A percentile compares a stretch with the other conserved stretches of the same genome.
Evolutionary conservation across 2,888 invertebrate genomes (phyloP).

Genomic region (Trachelus iudaicus): DNA sequence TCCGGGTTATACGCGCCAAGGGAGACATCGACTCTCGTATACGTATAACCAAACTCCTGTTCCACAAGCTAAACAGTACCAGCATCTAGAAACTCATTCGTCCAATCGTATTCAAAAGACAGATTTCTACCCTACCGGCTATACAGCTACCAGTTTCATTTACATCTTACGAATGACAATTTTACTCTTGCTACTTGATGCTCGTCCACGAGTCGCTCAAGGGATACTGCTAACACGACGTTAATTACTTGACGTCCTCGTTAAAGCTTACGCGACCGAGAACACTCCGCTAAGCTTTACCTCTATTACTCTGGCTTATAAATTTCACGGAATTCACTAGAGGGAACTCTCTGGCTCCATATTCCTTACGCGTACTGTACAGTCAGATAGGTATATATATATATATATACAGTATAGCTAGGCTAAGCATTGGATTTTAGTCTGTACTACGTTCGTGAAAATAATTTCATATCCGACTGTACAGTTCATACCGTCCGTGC

Average conservation of each 20-base stretch:
- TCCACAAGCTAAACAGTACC: neutral
- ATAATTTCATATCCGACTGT: neutral
- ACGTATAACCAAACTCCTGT: neutral
- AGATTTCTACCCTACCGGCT: neutral
- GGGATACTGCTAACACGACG: constrained; percentile 40
- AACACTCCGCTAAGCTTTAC: neutral
- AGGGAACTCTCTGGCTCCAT: neutral
- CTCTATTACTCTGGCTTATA: neutral
- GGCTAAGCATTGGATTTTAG: neutral
- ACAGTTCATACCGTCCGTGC: neutral
- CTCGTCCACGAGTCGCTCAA: neutral
- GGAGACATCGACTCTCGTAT: neutral
- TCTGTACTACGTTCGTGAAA: neutral
- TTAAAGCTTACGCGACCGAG: constrained; percentile 27
- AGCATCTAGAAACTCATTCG: neutral
- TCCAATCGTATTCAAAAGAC: neutral
- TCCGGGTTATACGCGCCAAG: neutral
- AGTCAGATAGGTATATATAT: neutral
- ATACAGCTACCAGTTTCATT: neutral
- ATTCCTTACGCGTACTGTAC: neutral
- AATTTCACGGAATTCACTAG: neutral
- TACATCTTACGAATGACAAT: neutral
- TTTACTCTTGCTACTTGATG: neutral
- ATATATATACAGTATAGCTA: neutral
- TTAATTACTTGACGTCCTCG: constrained; percentile 47